Conservation (phyloP, 2,113 vertebrate genomes). For the Syrrhaptes paradoxus region DNA sequence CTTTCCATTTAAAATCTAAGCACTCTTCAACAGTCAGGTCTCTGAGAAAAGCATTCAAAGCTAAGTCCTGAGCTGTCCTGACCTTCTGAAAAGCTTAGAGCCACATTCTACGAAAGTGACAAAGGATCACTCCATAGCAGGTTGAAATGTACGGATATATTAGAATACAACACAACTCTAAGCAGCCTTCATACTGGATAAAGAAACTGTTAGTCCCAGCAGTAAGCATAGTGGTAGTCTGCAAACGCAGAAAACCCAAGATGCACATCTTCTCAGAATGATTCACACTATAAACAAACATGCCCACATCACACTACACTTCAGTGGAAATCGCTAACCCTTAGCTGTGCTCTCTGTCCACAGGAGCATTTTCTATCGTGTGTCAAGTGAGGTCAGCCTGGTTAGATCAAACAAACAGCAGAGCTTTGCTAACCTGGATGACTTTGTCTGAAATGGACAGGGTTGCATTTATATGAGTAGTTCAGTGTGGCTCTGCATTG, state of each 20-base stretch:
- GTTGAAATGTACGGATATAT: background rate
- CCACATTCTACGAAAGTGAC: background rate
- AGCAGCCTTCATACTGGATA: background rate
- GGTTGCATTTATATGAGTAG: background rate
- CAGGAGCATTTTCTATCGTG: background rate
- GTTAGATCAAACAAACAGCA: background rate
- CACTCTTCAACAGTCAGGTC: background rate
- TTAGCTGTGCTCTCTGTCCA: background rate
- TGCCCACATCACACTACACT: background rate
- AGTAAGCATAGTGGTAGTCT: background rate
- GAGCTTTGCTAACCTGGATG: background rate
- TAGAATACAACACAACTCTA: background rate
- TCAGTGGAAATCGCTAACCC: background rate
- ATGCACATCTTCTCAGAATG: background rate
- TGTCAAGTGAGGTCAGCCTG: background rate
- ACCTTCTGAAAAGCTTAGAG: background rate
- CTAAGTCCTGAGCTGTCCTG: background rate
- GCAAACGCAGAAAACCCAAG: background rate
- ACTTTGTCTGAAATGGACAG: background rate
- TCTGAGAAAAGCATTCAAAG: background rate
- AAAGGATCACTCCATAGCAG: background rate
- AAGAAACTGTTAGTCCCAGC: background rate
- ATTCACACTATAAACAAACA: background rate
- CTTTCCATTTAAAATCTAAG: conserved; percentile 72
- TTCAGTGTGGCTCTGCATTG: background rate